Evolutionary conservation across 2,113 vertebrate genomes (phyloP), one percentile per base, ranked within the genome.

Genomic region (Aegypius monachus): DNA sequence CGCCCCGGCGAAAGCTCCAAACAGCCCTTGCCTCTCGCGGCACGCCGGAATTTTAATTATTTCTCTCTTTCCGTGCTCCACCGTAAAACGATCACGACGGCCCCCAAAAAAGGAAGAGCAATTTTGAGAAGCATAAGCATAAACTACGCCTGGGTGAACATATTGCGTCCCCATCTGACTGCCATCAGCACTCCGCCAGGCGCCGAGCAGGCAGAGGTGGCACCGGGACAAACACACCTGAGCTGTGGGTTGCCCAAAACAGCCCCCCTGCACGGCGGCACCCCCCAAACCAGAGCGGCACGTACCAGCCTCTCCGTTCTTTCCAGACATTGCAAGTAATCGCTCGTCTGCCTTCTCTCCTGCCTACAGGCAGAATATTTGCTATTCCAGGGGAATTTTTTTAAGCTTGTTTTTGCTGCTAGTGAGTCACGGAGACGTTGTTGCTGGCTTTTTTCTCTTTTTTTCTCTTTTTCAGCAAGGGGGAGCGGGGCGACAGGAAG

Each of bases 41-140:
- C 86, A 26, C 5, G 67, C 77, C 6, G 38, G 65, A 65, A 72
- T 82, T 85, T 84, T 65, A 86, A 96, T 94, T 55, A 62, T 90
- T 59, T 36, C 86, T 65, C 81, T 63, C 81, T 31, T 78, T 45
- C 68, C 13, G 5, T 9, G 92, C 85, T 86, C 90, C 68, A 27
- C 66, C 50, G 20, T 74, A 70, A 92, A 93, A 48, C 2, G 81
- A 55, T 61, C 31, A 26, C 47, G 90, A 78, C 92, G 91, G 81
- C 63, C 52, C 91, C 65, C 16, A 3, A 85, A 71, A 83, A 89
- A 84, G 55, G 89, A 55, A 63, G 94, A 56, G 20, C 43, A 2
- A 63, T 93, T 93, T 74, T 40, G 90, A 97, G 81, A 90, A 94
- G 79, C 93, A 17, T 40, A 78, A 89, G 92, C 81, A 83, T 26